These are phyloP conservation scores for Epirrita christyi DNA, from an alignment of 2,888 invertebrate genomes.

Conservation along the genomic window DNA sequence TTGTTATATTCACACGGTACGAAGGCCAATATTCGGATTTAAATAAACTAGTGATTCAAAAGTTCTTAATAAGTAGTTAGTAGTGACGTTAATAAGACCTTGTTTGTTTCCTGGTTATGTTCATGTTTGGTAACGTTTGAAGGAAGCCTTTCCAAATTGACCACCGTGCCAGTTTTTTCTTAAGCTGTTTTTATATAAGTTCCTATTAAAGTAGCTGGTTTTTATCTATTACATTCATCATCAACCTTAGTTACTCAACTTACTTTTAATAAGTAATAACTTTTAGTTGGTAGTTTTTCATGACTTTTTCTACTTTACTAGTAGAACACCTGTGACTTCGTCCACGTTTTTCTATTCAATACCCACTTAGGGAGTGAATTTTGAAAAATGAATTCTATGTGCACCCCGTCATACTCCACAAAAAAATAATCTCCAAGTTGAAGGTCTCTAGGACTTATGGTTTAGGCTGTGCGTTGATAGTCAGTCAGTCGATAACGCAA, in stretches of 20 bases:
- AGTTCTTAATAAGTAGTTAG: slow-evolving; percentile 5
- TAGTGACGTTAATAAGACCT: slow-evolving; percentile 20
- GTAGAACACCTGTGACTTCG: too few species aligned
- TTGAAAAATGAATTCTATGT: too few species aligned
- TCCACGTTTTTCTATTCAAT: too few species aligned
- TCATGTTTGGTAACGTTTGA: slow-evolving; percentile 18
- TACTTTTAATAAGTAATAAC: too few species aligned
- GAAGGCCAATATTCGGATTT: slow-evolving; percentile 13
- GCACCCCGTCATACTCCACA: too few species aligned
- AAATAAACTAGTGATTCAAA: slow-evolving; percentile 11
- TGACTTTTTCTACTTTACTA: too few species aligned
- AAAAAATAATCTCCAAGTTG: too few species aligned
- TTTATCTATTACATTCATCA: slow-evolving; percentile 1
- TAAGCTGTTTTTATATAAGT: slow-evolving; percentile 10
- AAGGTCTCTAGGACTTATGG: too few species aligned
- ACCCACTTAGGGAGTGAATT: too few species aligned
- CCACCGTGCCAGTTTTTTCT: slow-evolving; percentile 6
- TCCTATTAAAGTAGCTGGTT: slow-evolving; percentile 4
- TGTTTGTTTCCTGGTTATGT: slow-evolving; percentile 29
- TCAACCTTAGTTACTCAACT: slow-evolving; percentile 17
- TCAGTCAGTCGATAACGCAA: too few species aligned
- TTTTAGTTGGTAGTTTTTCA: too few species aligned
- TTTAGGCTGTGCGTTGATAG: too few species aligned
- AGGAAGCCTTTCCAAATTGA: slow-evolving; percentile 28
- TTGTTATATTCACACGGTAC: slow-evolving; percentile 20